Conservation (phyloP, 1,140 invertebrate species). For the Musca vetustissima region DNA sequence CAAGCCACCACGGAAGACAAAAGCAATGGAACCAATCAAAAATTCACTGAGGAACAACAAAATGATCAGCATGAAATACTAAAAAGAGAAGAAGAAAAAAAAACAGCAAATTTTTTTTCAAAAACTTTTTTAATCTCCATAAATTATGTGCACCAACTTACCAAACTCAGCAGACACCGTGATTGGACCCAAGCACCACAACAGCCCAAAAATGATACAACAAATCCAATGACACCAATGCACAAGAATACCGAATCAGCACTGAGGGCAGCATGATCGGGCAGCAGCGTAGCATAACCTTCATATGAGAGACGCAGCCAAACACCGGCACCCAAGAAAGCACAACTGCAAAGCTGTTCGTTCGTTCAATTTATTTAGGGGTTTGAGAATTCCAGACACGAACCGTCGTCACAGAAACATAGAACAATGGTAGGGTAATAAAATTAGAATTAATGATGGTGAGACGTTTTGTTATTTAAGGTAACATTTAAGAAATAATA, state of each 20-base stretch:
- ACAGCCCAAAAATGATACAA: constrained; percentile 77
- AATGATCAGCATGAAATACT: constrained; percentile 85
- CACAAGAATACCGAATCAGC: constrained; percentile 70
- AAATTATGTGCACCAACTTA: constrained; percentile 55
- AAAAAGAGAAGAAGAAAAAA: constrained; percentile 42
- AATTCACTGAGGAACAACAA: constrained; percentile 79
- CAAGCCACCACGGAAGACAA: constrained; percentile 73
- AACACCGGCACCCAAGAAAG: constrained; percentile 71
- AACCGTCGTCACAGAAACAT: too few relatives aligned
- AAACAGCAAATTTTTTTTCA: neutral
- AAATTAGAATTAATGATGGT: too few relatives aligned
- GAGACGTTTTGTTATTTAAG: too few relatives aligned
- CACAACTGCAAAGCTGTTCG: constrained; percentile 75
- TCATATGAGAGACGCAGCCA: constrained; percentile 73
- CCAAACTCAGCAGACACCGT: constrained; percentile 73
- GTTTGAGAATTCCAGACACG: too few relatives aligned
- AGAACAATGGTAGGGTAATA: too few relatives aligned
- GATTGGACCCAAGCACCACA: constrained; percentile 82
- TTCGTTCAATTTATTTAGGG: too few relatives aligned
- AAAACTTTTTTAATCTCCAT: neutral
- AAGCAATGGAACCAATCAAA: constrained; percentile 73
- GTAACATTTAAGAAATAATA: too few relatives aligned
- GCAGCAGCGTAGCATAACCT: constrained; percentile 70
- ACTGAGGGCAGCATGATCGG: constrained; percentile 70
- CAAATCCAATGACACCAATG: constrained; percentile 69